Conservation (phyloP, 2,113 vertebrate species). For the Helogale parvula region DNA sequence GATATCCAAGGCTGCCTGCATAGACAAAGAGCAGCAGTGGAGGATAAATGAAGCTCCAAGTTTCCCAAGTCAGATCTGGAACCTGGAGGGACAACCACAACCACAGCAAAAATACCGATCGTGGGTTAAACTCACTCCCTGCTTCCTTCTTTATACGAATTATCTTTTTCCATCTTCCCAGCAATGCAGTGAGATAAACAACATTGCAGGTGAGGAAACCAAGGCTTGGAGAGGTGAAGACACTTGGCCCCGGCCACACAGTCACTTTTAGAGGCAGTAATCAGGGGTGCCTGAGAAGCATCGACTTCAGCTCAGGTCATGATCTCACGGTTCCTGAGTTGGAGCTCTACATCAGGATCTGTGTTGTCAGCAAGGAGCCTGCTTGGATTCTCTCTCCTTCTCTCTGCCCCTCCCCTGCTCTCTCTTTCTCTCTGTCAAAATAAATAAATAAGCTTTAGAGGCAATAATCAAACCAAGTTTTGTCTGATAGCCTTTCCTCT, state of each 20-base stretch:
- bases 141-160: not conserved
- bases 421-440: too few relatives aligned
- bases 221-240: not conserved
- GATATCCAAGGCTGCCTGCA: not conserved
- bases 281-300: too few relatives aligned
- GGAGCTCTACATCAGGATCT: too few relatives aligned
- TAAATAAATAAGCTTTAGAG: not conserved
- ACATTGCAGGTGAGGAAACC: not conserved
- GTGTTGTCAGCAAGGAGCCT: too few relatives aligned
- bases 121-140: not conserved
- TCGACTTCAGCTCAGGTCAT: too few relatives aligned
- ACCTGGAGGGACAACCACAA: not conserved
- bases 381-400: too few relatives aligned
- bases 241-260: not conserved
- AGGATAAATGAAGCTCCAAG: not conserved
- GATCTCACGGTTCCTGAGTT: too few relatives aligned
- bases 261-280: not conserved
- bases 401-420: too few relatives aligned
- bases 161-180: not conserved
- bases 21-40: not conserved
- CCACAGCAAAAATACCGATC: not conserved
- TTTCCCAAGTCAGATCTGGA: not conserved
- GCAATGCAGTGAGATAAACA: not conserved
- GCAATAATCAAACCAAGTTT: not conserved
- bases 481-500: not conserved